Conservation (phyloP, 2,113 vertebrate species). For the Barnardius zonarius region DNA sequence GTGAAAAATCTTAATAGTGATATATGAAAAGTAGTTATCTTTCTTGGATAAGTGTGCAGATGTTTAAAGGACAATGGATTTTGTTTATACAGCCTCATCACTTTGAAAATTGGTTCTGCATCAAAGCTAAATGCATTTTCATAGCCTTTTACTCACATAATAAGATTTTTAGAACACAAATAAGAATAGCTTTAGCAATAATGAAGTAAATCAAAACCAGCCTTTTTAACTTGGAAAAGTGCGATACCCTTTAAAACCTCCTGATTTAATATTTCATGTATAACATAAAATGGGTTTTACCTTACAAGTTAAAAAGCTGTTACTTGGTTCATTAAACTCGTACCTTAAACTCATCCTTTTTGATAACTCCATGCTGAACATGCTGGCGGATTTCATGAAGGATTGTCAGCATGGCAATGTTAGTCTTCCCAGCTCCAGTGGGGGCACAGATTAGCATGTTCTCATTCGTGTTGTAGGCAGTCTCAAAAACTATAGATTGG, state of each 20-base stretch:
- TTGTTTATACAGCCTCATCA: slow-evolving; percentile 69
- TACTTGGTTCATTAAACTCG: slow-evolving; percentile 25
- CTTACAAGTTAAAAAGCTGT: slow-evolving; percentile 29
- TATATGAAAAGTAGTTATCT: slow-evolving; percentile 81
- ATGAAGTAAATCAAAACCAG: slow-evolving; percentile 60
- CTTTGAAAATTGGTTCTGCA: slow-evolving; percentile 70
- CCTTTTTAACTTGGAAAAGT: slow-evolving; percentile 35
- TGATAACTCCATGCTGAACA: slow-evolving; percentile 90
- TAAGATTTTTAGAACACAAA: slow-evolving; percentile 67
- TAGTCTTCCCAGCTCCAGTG: slow-evolving; percentile 97
- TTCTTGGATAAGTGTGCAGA: slow-evolving; percentile 63
- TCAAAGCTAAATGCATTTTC: slow-evolving; percentile 68
- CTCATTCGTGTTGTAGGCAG: slow-evolving; percentile 97
- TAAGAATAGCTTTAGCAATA: slow-evolving; percentile 38
- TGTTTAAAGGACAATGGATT: slow-evolving; percentile 75
- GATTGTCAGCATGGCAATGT: slow-evolving; percentile 95
- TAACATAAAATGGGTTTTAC: slow-evolving; percentile 1
- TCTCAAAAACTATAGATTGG: slow-evolving; percentile 96
- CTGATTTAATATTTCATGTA: background rate
- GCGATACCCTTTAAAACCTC: slow-evolving; percentile 51
- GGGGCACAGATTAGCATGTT: slow-evolving; percentile 96
- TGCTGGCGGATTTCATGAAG: slow-evolving; percentile 96
- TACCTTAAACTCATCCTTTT: slow-evolving; percentile 98
- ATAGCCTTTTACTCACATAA: slow-evolving; percentile 63
- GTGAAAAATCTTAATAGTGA: slow-evolving; percentile 83